Evolutionary conservation across 2,888 invertebrate genomes (phyloP), one percentile per base, ranked within the genome.

Genomic region (Dusona sp.): DNA sequence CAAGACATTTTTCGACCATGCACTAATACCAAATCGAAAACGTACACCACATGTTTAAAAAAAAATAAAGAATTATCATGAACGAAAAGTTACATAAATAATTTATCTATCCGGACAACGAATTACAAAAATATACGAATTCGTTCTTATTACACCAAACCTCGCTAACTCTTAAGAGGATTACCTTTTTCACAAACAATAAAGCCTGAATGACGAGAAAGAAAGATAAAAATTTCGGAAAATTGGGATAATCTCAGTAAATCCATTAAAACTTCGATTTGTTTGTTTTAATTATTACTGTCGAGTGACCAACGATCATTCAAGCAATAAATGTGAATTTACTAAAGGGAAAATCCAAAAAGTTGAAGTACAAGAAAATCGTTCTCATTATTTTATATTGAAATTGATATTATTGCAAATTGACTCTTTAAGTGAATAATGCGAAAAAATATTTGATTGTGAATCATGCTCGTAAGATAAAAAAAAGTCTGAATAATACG

Each of bases 91-190:
- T 61, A 8, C 22, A 22, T 4, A 36, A 68, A 74, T 68, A 33
- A 82, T 72, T 79, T 45, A 72, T 83, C 79, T 70, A 64, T 54
- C 33, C 25, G 42, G 75, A 72, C 86, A 79, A 83, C 79, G 79
- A 81, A 82, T 85, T 45, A 72, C 42, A n/a, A 79, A 83, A 57
- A 51, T 68, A 29, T 45, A 75, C 45, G 54, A 82, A 75, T 79
- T 79, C 45, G 79, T 70, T 82, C 16, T 79, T 51, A 72, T 82
- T 29, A 57, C 48, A 67, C 36, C 19, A 42, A 81, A 81, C 36
- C 33, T 77, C 70, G 70, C 51, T 77, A 57, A 54, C 29, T 81
- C 64, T 70, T 83, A 13, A 48, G 65, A 25, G 54, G 16, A 54
- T 83, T 54, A 36, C 38, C 22, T 70, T 45, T 13, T 82, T 45